These are phyloP conservation scores for Tetheella fluctuosa DNA, from an alignment of 2,888 invertebrate genomes.

Conservation along the genomic window DNA sequence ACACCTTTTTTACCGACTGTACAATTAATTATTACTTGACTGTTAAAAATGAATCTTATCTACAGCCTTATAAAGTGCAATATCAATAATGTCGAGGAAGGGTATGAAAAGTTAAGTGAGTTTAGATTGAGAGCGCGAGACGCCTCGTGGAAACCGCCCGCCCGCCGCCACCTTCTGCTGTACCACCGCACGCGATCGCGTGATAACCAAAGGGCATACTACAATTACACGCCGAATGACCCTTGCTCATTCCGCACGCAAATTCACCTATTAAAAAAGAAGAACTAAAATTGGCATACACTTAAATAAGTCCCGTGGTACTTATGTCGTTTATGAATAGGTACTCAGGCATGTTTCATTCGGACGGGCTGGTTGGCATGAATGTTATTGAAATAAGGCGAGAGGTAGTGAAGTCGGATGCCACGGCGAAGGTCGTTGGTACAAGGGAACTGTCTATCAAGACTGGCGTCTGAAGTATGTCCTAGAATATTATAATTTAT, in stretches of 20 bases:
- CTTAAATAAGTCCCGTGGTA: conserved; percentile 35
- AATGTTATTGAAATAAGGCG: too few species aligned
- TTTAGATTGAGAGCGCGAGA: conserved; percentile 20
- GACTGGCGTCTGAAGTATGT: too few species aligned
- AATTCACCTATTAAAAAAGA: conserved; percentile 61
- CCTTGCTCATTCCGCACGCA: conserved; percentile 68
- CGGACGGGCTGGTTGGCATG: too few species aligned
- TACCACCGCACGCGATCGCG: conserved; percentile 70
- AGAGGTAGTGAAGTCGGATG: too few species aligned
- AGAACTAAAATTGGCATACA: conserved; percentile 51
- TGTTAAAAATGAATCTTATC: not conserved
- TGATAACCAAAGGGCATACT: conserved; percentile 65
- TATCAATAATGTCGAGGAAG: not conserved
- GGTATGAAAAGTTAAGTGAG: not conserved
- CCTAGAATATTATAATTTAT: too few species aligned
- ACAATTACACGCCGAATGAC: conserved; percentile 69
- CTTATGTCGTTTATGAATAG: not conserved
- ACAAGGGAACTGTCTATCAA: too few species aligned
- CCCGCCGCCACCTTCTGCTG: conserved; percentile 17
- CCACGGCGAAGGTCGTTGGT: too few species aligned
- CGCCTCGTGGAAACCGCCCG: conserved; percentile 22
- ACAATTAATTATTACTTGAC: not conserved
- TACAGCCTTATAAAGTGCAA: not conserved
- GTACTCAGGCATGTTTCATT: not conserved
- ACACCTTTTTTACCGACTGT: not conserved